Percentiles rank a stretch among this genome's conserved stretches.
Evolutionary conservation across 2,113 vertebrate genomes (phyloP).

Genomic region (Nycticryphes semicollaris): DNA sequence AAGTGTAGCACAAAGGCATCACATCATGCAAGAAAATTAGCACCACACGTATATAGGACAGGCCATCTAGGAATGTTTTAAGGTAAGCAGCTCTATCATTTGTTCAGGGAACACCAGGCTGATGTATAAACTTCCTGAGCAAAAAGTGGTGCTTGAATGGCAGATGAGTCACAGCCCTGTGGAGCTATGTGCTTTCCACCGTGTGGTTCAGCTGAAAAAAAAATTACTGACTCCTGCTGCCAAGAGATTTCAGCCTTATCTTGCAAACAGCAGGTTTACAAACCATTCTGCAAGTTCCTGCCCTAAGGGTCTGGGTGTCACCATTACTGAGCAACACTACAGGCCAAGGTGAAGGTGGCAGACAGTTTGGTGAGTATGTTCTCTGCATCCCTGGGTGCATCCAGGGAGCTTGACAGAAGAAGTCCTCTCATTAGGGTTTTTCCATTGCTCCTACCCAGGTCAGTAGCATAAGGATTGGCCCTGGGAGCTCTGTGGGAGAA

Average conservation of each 20-base stretch:
- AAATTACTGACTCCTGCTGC: background rate
- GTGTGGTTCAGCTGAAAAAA: background rate
- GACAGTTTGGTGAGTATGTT: background rate
- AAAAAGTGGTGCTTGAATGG: background rate
- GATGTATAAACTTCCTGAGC: background rate
- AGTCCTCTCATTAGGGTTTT: background rate
- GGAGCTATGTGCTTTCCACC: background rate
- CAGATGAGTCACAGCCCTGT: background rate
- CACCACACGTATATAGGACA: background rate
- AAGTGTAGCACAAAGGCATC: rapidly evolving
- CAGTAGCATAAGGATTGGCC: background rate
- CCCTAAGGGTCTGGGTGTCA: background rate
- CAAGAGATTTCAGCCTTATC: background rate
- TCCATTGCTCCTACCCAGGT: background rate
- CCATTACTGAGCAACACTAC: too few relatives aligned
- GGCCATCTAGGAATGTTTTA: background rate
- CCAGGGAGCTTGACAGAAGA: background rate
- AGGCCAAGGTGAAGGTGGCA: background rate
- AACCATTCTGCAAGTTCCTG: background rate
- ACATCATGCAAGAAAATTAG: background rate
- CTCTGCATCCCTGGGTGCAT: background rate
- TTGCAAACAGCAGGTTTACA: background rate
- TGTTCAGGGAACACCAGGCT: background rate
- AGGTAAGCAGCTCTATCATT: background rate
- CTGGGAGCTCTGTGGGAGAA: background rate